A percentile compares a stretch with the other conserved stretches of the same genome.
Evolutionary conservation across 2,797 vertebrate genomes (phyloP).

Genomic region (Alectoris magna): DNA sequence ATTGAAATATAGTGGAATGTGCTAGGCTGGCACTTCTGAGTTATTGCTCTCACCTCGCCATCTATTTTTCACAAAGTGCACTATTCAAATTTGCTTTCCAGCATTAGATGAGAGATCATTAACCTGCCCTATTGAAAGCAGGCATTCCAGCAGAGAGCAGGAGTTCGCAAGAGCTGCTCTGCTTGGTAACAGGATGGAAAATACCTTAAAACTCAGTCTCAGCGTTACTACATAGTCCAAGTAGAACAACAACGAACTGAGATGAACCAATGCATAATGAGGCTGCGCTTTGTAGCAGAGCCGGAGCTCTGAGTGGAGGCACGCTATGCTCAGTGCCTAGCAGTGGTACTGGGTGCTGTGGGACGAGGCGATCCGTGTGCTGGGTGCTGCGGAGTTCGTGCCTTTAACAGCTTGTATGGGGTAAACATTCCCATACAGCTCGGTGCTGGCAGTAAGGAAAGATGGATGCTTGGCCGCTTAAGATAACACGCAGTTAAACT

Average conservation of each 20-base stretch:
- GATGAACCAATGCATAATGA: fast-evolving
- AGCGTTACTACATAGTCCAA: background rate
- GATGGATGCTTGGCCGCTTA: background rate
- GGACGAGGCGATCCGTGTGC: background rate
- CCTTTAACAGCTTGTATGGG: fast-evolving
- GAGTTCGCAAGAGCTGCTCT: background rate
- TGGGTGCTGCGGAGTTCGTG: background rate
- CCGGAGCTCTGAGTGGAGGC: background rate
- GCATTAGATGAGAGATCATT: constrained; percentile 41
- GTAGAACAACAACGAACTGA: background rate
- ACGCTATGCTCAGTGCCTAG: fast-evolving
- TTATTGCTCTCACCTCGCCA: background rate
- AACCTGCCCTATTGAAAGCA: background rate
- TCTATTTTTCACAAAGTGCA: constrained; percentile 5
- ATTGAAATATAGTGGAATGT: background rate
- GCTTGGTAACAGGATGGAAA: background rate
- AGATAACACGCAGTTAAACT: fast-evolving
- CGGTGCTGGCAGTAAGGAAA: fast-evolving
- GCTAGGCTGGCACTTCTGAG: background rate
- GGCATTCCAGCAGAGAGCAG: background rate
- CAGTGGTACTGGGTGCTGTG: background rate
- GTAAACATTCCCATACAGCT: fast-evolving
- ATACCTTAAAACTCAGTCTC: background rate
- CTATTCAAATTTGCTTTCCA: constrained; percentile 27
- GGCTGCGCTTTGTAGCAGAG: fast-evolving